These are phyloP conservation scores for Aplodontia rufa DNA, from an alignment of 2,113 vertebrate genomes.

Conservation along the genomic window DNA sequence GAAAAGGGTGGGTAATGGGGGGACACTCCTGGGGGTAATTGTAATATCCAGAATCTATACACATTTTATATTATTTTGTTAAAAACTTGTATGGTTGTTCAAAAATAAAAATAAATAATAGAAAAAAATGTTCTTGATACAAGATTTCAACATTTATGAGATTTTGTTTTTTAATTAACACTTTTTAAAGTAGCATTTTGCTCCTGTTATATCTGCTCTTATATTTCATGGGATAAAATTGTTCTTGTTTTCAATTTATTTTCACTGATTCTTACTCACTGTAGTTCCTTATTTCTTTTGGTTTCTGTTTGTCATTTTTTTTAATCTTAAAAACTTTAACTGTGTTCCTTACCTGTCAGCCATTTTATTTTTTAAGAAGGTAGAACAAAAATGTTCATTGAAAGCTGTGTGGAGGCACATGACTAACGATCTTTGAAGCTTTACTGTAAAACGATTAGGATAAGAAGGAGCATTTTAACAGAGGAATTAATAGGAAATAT, in stretches of 20 bases:
- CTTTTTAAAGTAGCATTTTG: neutral
- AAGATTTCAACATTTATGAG: neutral
- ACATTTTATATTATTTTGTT: too few relatives aligned
- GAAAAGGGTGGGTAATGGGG: too few relatives aligned
- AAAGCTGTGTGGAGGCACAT: neutral
- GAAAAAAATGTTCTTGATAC: neutral
- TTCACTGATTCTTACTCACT: neutral
- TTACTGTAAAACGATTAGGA: neutral
- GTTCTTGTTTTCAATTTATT: constrained; percentile 9
- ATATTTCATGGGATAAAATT: neutral
- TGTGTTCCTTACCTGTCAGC: neutral
- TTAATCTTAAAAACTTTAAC: neutral
- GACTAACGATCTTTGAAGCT: neutral
- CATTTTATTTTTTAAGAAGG: constrained; percentile 2
- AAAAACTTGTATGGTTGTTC: too few relatives aligned
- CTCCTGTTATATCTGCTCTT: neutral
- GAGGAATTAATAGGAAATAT: neutral
- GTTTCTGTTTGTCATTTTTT: neutral
- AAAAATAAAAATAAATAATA: too few relatives aligned
- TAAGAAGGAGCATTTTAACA: neutral
- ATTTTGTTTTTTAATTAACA: neutral
- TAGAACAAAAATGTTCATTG: neutral
- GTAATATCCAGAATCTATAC: too few relatives aligned
- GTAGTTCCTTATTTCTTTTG: neutral
- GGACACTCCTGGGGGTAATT: too few relatives aligned